These are phyloP conservation scores for Okamejei kenojei DNA, from an alignment of 2,797 vertebrate genomes.

Conservation along the genomic window DNA sequence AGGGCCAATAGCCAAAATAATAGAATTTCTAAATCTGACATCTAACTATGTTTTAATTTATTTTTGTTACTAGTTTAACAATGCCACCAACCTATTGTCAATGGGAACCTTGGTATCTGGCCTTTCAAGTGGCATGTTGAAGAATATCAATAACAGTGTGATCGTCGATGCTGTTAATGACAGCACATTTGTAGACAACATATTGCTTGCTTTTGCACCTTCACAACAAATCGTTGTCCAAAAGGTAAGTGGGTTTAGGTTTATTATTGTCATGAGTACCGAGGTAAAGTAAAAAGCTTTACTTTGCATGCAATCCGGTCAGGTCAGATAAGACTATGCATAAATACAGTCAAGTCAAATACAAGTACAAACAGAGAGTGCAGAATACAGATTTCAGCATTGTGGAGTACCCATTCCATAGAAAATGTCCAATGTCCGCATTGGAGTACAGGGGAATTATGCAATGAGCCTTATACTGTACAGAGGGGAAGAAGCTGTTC, in stretches of 20 bases:
- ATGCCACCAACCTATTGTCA: background rate
- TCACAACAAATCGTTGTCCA: background rate
- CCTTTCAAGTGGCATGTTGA: background rate
- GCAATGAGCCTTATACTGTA: no score
- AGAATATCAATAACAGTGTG: background rate
- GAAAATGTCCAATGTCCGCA: no score
- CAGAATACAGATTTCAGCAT: no score
- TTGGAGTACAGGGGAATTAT: no score
- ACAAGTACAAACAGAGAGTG: no score
- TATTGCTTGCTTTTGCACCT: background rate
- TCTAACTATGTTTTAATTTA: background rate
- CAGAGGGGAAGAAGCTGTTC: no score
- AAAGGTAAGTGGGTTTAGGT: background rate
- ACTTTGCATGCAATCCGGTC: no score
- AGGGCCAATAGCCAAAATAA: background rate
- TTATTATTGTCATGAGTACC: no score
- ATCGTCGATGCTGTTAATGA: background rate
- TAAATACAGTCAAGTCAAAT: no score
- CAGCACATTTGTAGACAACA: background rate
- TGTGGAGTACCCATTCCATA: no score
- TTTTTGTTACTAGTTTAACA: slow-evolving; percentile 24
- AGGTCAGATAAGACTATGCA: no score
- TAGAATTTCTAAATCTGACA: background rate
- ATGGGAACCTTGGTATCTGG: slow-evolving; percentile 17
- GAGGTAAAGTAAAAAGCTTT: no score